Base-by-base conservation (phyloP, 2,113 vertebrate species). In the Zapornia atra region DNA sequence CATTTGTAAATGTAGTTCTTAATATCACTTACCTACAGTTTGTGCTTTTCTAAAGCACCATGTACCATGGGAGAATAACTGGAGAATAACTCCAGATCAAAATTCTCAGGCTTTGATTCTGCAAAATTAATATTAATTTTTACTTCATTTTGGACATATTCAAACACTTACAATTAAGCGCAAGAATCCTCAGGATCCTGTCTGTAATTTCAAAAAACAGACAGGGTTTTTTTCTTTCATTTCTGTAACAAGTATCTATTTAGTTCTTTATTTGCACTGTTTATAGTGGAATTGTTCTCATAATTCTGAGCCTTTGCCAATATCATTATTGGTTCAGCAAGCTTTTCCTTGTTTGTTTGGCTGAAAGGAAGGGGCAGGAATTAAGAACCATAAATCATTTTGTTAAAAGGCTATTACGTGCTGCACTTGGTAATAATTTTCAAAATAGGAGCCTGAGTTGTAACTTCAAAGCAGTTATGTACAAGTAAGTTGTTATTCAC, bases 251-350 rank as follows among this genome's bases (percentile, higher is more conserved):
- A 81, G 15, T 70, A 40, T 81, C 38, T 89, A 14, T 94, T 75
- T 53, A 56, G 33, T 68, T 89, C 26, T 20, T 81, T 68, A 56
- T 88, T 89, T 84, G 15, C 65, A 33, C 34, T 89, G 60, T 64
- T 95, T 82, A 70, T 63, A 72, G 46, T 75, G 53, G 31, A 63
- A 70, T 94, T 92, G 40, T 93, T 80, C 51, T 91, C 14, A 4
- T 75, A 79, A 75, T 82, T 91, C 42, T 94, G 12, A 68, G 33
- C 50, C 70, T 87, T 88, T 88, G 85, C 82, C 79, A 92, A 15
- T 91, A 90, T 94, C 87, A 66, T 73, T 80, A 94, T 85, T 93
- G 85, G 34, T 94, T 91, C 66, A 94, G 68, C 66, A 83, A 94
- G 57, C 12, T n/a, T 89, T 96, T 94, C 86, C 73, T 84, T 96